phyloP scores from a whole-genome alignment of 2,888 invertebrate species.

The Chaitophorus viminalis region DNA sequence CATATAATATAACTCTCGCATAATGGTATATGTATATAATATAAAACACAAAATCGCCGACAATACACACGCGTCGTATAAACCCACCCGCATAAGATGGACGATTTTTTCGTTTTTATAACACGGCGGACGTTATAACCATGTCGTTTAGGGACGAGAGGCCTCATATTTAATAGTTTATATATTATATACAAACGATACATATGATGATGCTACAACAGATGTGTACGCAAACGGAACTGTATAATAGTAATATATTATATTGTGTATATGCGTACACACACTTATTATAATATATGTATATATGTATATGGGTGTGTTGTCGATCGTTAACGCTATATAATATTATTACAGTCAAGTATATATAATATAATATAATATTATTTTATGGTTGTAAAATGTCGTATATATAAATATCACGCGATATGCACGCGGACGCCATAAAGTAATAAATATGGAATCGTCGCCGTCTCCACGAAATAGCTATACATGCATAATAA shows the following conservation, averaged over 20 bases:
- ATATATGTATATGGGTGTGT: neutral
- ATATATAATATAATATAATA: constrained; percentile 2
- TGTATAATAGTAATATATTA: neutral
- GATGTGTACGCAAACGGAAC: constrained; percentile 2
- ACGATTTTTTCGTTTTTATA: neutral
- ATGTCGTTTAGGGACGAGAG: too few species aligned
- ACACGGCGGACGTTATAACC: neutral
- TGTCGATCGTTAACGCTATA: constrained; percentile 15
- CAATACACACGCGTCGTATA: neutral
- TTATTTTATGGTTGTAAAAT: constrained; percentile 11
- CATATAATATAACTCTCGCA: neutral
- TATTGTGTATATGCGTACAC: too few species aligned
- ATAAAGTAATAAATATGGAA: constrained; percentile 43
- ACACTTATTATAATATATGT: too few species aligned
- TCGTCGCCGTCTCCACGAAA: neutral
- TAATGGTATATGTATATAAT: neutral
- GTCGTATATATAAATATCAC: neutral
- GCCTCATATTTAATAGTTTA: neutral
- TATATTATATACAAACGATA: neutral
- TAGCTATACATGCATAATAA: neutral
- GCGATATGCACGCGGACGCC: neutral
- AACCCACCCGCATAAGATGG: neutral
- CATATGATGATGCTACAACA: neutral
- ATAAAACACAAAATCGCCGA: neutral
- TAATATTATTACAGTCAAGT: constrained; percentile 17